Evolutionary conservation across 2,888 invertebrate genomes (phyloP).

Genomic region (Flexamia atlantica): DNA sequence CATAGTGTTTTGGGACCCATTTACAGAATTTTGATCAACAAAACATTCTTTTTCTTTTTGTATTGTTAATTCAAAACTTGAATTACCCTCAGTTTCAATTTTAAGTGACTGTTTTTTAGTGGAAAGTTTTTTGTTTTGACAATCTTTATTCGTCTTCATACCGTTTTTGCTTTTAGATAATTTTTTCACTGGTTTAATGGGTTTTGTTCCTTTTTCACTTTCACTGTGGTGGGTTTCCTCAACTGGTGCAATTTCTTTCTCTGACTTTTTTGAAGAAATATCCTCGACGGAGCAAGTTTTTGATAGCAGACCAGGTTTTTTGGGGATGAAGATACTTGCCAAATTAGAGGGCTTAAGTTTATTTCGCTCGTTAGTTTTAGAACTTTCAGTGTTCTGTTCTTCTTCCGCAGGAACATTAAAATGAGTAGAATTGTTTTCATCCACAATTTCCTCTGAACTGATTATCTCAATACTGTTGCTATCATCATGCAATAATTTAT

Average conservation of each 20-base stretch:
- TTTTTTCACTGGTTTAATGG: not conserved
- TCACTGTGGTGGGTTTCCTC: not conserved
- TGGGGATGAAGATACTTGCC: constrained; percentile 38
- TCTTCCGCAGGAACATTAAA: not conserved
- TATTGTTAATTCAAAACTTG: not conserved
- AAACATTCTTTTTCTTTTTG: not conserved
- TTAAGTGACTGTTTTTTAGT: not conserved
- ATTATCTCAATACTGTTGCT: constrained; percentile 58
- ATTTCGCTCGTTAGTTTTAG: not conserved
- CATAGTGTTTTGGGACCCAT: not conserved
- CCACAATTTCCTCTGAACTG: constrained; percentile 59
- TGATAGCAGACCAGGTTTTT: constrained; percentile 9
- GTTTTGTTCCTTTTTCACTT: not conserved
- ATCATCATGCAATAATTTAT: constrained; percentile 15
- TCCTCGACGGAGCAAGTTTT: not conserved
- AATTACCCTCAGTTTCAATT: not conserved
- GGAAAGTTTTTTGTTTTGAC: not conserved
- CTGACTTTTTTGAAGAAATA: not conserved
- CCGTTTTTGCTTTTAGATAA: not conserved
- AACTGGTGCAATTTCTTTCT: not conserved
- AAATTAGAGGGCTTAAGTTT: not conserved
- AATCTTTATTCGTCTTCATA: not conserved
- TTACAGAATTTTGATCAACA: not conserved
- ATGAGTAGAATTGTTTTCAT: constrained; percentile 21
- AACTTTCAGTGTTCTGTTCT: not conserved